phyloP scores from a whole-genome alignment of 2,113 vertebrate genomes.

The Carettochelys insculpta region DNA sequence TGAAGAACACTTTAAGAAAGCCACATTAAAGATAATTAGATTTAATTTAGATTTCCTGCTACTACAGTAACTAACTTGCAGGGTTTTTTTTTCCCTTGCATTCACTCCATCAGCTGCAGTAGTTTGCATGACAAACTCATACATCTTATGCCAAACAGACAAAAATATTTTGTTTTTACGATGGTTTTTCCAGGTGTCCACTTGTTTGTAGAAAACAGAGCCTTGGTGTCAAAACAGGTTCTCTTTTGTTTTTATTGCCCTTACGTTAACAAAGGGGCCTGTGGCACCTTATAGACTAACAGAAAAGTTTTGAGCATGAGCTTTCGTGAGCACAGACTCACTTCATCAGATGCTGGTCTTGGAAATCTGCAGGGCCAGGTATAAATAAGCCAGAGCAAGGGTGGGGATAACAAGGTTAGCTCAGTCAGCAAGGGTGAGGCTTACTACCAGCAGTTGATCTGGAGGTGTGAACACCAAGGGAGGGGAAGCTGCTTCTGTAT shows the following conservation, averaged over 20 bases:
- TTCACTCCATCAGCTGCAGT: background rate
- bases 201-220: slow-evolving; percentile 11
- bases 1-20: slow-evolving; percentile 6
- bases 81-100: slow-evolving; percentile 1
- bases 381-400: too few species aligned
- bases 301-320: too few species aligned
- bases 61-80: background rate
- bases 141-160: background rate
- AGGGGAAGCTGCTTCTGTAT: too few species aligned
- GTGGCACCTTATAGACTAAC: too few species aligned
- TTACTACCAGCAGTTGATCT: too few species aligned
- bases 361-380: too few species aligned
- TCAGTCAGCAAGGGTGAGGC: too few species aligned
- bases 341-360: too few species aligned
- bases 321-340: too few species aligned
- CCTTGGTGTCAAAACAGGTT: background rate
- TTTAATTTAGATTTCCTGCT: slow-evolving; percentile 22
- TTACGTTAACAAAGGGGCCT: too few species aligned
- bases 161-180: background rate
- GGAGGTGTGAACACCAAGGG: too few species aligned
- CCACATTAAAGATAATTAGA: background rate
- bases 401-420: too few species aligned
- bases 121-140: background rate
- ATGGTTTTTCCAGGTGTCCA: background rate
- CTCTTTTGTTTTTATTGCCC: background rate